phyloP scores from a whole-genome alignment of 2,113 vertebrate genomes.

The Corvus hawaiiensis region DNA sequence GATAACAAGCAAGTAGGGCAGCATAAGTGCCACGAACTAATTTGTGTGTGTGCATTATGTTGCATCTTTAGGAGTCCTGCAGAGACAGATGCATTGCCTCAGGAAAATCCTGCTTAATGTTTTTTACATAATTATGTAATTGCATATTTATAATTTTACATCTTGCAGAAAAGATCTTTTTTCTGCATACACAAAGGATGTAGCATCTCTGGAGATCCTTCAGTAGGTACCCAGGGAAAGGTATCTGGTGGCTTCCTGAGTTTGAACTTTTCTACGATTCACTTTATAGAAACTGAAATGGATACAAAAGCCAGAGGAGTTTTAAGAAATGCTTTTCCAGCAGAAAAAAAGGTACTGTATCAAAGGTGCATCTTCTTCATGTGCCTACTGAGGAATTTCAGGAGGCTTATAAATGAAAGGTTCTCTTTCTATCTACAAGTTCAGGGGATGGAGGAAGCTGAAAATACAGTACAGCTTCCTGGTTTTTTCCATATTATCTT shows the following conservation, averaged over 20 bases:
- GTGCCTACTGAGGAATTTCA: background rate
- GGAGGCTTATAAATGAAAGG: background rate
- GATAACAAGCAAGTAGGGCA: constrained; percentile 46
- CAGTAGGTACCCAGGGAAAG: background rate
- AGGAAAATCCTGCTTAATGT: constrained; percentile 30
- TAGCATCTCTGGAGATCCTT: background rate
- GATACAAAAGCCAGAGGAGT: background rate
- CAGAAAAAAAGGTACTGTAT: background rate
- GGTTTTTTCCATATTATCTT: background rate
- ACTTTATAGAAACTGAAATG: background rate
- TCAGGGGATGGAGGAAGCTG: background rate
- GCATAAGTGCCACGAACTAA: background rate
- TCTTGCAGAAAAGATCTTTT: background rate
- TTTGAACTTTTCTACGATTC: background rate
- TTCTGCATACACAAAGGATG: background rate
- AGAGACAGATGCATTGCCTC: constrained; percentile 13
- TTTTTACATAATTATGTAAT: background rate
- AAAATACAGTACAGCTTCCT: background rate
- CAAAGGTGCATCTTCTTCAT: background rate
- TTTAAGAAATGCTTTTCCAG: background rate
- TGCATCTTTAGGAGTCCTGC: constrained; percentile 23
- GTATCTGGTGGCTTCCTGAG: background rate
- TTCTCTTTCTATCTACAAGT: background rate
- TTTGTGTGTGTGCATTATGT: constrained; percentile 10
- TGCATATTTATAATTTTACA: background rate